Conservation (phyloP, 2,888 invertebrate genomes). For the Standfussiana lucernea region DNA sequence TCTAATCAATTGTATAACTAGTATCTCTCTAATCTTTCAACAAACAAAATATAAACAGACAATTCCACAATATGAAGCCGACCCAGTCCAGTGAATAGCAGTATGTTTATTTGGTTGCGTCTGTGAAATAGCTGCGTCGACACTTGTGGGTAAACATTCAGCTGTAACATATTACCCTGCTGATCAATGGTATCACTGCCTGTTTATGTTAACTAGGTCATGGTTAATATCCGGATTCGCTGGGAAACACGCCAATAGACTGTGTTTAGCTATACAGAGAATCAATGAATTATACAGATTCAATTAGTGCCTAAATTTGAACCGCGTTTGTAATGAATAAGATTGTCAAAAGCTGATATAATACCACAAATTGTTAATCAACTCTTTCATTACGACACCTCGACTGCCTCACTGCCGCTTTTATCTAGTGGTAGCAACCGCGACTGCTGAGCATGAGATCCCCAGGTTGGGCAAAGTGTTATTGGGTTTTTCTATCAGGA, state of each 20-base stretch:
- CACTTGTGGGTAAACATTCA: slow-evolving; percentile 47
- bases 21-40: neutral
- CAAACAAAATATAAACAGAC: slow-evolving; percentile 20
- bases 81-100: slow-evolving; percentile 22
- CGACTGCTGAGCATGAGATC: too few species aligned
- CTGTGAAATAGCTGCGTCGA: slow-evolving; percentile 52
- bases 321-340: neutral
- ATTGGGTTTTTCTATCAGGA: too few species aligned
- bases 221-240: slow-evolving; percentile 41
- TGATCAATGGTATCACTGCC: slow-evolving; percentile 57
- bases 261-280: slow-evolving; percentile 23
- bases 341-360: neutral
- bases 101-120: slow-evolving; percentile 45
- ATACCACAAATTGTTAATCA: neutral
- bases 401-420: too few species aligned
- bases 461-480: too few species aligned
- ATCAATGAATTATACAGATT: slow-evolving; percentile 24
- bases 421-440: too few species aligned
- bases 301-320: slow-evolving; percentile 28
- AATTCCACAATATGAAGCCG: slow-evolving; percentile 26
- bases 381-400: neutral
- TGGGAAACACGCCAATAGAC: slow-evolving; percentile 25
- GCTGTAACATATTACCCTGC: slow-evolving; percentile 44
- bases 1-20: slow-evolving; percentile 13
- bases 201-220: slow-evolving; percentile 53